Evolutionary conservation across 2,888 invertebrate species (phyloP), one percentile per base, ranked within the genome.

Genomic region (Formica aserva): DNA sequence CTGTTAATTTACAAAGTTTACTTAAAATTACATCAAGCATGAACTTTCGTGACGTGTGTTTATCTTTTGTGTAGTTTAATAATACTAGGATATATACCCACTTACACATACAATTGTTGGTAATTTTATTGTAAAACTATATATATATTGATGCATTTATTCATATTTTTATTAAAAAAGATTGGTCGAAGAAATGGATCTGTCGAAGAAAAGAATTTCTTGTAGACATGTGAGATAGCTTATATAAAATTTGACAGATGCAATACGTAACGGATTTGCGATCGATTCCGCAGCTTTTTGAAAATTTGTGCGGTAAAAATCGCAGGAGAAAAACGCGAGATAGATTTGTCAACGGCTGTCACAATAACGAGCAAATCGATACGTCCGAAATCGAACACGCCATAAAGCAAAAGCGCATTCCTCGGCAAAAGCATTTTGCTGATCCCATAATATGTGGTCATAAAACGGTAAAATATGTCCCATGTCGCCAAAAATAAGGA

Each of bases 321-420:
- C 29, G 48, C 35, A 48, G 18, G 35, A 35, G 18, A 35, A 48
- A 22, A 45, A 26, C 26, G 52, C 52, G 35, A 38, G 35, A 38
- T 26, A 65, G 52, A 76, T 76, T 76, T 65, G 63, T 65, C 75
- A 76, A 35, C 48, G 26, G 52, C 65, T 76, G 76, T 65, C 65
- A 55, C 52, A 13, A 52, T 76, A 76, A 76, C 76, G 76, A 76
- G 52, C n/a, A 65, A 52, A 55, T 76, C 76, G 76, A 76, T 76
- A 65, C 48, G 26, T 76, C 52, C 35, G 22, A 65, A 74, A 65
- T 76, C 52, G 52, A 65, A 52, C 18, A 45, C 38, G 38, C 35
- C 63, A 63, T 52, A 76, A 74, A 45, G 32, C 35, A 63, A 63
- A 32, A 63, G 9, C 15, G 45, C 18, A 35, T 76, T 63, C 22